Evolutionary conservation across 2,797 vertebrate genomes (phyloP).

Genomic region (Clarias laeviceps): DNA sequence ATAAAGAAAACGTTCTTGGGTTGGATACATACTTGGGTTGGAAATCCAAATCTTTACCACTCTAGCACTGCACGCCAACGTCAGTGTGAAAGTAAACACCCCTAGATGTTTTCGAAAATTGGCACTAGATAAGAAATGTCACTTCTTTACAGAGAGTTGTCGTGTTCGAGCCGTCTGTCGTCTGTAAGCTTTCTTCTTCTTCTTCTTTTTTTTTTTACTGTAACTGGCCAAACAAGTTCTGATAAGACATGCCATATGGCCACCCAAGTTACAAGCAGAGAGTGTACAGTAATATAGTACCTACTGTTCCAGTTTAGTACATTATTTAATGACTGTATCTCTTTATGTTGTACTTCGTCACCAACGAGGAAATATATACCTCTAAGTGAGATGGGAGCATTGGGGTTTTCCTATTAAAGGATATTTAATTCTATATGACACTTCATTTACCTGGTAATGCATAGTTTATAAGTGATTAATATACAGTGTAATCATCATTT

Average conservation of each 20-base stretch:
- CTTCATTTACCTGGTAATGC: neutral
- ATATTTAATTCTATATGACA: neutral
- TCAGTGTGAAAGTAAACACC: neutral
- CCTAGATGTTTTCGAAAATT: neutral
- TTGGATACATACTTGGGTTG: neutral
- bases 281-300: neutral
- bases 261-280: conserved; percentile 18
- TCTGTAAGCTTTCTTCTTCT: conserved; percentile 5
- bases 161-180: conserved; percentile 16
- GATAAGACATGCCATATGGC: conserved; percentile 27
- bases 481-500: neutral
- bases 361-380: neutral
- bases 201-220: neutral
- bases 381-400: neutral
- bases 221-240: conserved; percentile 5
- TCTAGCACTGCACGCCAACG: too few species aligned
- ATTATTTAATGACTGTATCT: neutral
- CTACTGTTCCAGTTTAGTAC: neutral
- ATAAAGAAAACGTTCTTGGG: neutral
- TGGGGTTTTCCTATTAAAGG: neutral
- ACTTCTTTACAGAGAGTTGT: conserved; percentile 3
- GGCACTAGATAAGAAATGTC: conserved; percentile 6
- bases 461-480: neutral
- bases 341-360: too few species aligned
- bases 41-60: neutral